These are phyloP conservation scores for Spilosoma lubricipeda DNA, from an alignment of 2,888 invertebrate species.

Conservation along the genomic window DNA sequence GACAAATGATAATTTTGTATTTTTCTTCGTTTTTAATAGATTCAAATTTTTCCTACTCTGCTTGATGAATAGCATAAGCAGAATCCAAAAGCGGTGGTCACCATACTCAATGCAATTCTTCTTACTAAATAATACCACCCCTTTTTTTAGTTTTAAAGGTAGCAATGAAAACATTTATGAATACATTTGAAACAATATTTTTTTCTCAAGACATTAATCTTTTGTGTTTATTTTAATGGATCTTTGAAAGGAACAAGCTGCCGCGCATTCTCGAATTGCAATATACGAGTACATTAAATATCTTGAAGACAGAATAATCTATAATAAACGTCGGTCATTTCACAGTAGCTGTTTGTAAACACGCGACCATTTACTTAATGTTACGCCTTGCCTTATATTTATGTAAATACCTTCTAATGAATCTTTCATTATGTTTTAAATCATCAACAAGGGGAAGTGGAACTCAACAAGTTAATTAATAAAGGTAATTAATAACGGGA, in stretches of 20 bases:
- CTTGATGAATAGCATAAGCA: too few species aligned
- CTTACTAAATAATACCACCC: too few species aligned
- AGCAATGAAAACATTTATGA: too few species aligned
- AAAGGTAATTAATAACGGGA: slow-evolving; percentile 1
- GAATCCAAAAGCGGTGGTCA: too few species aligned
- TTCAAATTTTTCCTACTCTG: too few species aligned
- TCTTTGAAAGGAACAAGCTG: slow-evolving; percentile 42
- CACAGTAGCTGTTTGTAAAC: slow-evolving; percentile 55
- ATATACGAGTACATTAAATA: not conserved
- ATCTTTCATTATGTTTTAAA: not conserved
- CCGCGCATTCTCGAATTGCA: slow-evolving; percentile 19
- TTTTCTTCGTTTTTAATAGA: too few species aligned
- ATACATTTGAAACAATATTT: too few species aligned
- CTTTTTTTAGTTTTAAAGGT: too few species aligned
- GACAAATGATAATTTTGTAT: too few species aligned
- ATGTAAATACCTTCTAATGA: slow-evolving; percentile 41
- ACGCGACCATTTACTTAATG: slow-evolving; percentile 56
- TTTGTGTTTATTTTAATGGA: slow-evolving; percentile 41
- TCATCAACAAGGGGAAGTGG: slow-evolving; percentile 1
- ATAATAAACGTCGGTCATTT: slow-evolving; percentile 25
- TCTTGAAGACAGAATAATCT: not conserved
- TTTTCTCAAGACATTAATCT: not conserved
- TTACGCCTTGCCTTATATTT: slow-evolving; percentile 35
- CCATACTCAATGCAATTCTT: too few species aligned
- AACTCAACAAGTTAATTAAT: slow-evolving; percentile 6